phyloP scores from a whole-genome alignment of 1,140 invertebrate species.

The Meloidogyne hapla region DNA sequence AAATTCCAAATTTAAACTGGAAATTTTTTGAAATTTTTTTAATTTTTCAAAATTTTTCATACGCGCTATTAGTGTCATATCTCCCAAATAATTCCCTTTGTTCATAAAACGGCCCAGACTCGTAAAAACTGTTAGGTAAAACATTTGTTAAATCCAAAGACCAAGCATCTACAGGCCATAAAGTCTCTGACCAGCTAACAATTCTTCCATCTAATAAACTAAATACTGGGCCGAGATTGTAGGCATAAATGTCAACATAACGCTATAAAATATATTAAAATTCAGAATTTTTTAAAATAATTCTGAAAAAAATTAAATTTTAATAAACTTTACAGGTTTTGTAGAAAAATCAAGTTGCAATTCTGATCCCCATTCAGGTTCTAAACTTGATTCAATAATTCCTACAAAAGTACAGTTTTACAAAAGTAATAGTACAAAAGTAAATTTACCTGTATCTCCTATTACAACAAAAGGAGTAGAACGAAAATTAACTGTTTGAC shows the following conservation, averaged over 20 bases:
- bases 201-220: conserved; percentile 8
- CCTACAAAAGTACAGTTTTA: not conserved
- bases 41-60: not conserved
- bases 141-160: conserved; percentile 33
- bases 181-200: conserved; percentile 26
- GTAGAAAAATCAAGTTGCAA: conserved; percentile 26
- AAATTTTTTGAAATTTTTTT: conserved; percentile 17
- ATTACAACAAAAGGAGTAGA: conserved; percentile 24
- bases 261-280: conserved; percentile 15
- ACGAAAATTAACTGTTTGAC: conserved; percentile 17
- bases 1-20: conserved; percentile 31
- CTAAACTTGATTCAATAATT: conserved; percentile 1
- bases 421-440: too few relatives aligned
- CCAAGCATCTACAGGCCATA: conserved; percentile 39
- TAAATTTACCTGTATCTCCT: not conserved
- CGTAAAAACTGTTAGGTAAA: conserved; percentile 13
- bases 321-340: not conserved
- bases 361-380: conserved; percentile 18
- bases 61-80: conserved; percentile 28
- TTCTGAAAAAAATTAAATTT: not conserved
- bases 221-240: conserved; percentile 36
- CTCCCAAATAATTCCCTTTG: conserved; percentile 18
- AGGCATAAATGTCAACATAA: conserved; percentile 36
- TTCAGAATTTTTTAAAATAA: too few relatives aligned
- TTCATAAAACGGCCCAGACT: not conserved